phyloP scores from a whole-genome alignment of 2,888 invertebrate genomes.

The Lasioglossum marginatum region DNA sequence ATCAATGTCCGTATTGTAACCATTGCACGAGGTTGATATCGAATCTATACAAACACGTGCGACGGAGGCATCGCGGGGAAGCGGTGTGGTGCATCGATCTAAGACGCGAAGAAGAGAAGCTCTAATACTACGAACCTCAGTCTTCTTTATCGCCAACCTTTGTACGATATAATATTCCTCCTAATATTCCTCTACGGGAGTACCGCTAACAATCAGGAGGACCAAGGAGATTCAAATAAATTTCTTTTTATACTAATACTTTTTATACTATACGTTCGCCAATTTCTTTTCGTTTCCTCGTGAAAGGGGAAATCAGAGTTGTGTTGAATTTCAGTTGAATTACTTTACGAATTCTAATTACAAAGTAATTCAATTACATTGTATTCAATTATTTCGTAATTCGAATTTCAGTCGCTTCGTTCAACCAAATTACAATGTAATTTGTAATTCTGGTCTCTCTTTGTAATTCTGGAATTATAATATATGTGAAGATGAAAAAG shows the following conservation, averaged over 20 bases:
- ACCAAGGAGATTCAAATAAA: background rate
- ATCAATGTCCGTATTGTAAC: slow-evolving; percentile 66
- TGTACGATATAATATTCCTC: background rate
- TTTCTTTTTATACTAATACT: background rate
- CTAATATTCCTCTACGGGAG: background rate
- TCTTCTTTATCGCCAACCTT: background rate
- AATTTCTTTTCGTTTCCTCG: background rate
- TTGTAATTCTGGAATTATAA: too few species aligned
- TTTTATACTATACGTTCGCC: background rate
- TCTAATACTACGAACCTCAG: background rate
- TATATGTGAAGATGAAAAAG: too few species aligned
- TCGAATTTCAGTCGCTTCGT: too few species aligned
- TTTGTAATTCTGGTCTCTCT: too few species aligned
- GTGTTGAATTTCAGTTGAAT: too few species aligned
- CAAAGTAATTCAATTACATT: too few species aligned
- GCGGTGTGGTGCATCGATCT: slow-evolving; percentile 61
- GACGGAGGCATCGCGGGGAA: slow-evolving; percentile 72
- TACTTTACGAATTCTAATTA: too few species aligned
- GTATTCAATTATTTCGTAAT: too few species aligned
- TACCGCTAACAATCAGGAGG: background rate
- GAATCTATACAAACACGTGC: slow-evolving; percentile 79
- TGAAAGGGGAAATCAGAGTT: background rate
- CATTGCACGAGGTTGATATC: slow-evolving; percentile 72
- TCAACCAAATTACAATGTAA: too few species aligned
- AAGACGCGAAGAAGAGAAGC: background rate